These are phyloP conservation scores for Gadopsis marmoratus DNA, from an alignment of 2,797 vertebrate genomes.

Conservation along the genomic window DNA sequence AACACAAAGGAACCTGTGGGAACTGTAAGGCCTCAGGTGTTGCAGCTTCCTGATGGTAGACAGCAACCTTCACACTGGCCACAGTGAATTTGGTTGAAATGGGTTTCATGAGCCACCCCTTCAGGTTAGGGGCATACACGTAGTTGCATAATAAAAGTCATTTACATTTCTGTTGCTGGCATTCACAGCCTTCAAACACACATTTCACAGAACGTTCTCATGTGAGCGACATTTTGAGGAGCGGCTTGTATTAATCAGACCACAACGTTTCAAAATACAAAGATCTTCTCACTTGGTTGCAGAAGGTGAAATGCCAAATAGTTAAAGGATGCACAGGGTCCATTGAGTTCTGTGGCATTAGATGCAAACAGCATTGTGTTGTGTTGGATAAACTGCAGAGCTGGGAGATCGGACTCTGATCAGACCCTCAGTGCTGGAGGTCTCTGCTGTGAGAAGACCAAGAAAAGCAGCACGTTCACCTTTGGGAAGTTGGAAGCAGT, in stretches of 20 bases:
- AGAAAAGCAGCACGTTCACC: not conserved
- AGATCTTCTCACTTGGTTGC: not conserved
- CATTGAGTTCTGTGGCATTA: not conserved
- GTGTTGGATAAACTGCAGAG: too few relatives aligned
- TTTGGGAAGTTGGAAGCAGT: not conserved
- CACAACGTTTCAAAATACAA: slow-evolving; percentile 14
- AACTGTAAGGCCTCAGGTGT: not conserved
- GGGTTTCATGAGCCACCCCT: not conserved
- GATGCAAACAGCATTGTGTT: not conserved
- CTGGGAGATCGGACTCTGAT: too few relatives aligned
- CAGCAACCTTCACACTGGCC: not conserved
- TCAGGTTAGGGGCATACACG: not conserved
- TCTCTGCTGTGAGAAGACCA: not conserved
- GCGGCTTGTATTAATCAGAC: not conserved
- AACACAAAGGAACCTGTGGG: slow-evolving; percentile 22
- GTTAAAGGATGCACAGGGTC: not conserved
- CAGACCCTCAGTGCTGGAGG: not conserved
- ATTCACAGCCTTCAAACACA: not conserved
- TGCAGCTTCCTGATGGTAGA: not conserved
- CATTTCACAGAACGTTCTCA: not conserved
- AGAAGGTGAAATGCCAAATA: not conserved
- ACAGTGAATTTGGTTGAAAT: not conserved
- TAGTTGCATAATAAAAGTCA: not conserved
- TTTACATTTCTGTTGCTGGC: not conserved
- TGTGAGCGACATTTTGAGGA: not conserved